Evolutionary conservation across 2,113 vertebrate species (phyloP), one percentile per base, ranked within the genome.

Genomic region (Octodon degus): DNA sequence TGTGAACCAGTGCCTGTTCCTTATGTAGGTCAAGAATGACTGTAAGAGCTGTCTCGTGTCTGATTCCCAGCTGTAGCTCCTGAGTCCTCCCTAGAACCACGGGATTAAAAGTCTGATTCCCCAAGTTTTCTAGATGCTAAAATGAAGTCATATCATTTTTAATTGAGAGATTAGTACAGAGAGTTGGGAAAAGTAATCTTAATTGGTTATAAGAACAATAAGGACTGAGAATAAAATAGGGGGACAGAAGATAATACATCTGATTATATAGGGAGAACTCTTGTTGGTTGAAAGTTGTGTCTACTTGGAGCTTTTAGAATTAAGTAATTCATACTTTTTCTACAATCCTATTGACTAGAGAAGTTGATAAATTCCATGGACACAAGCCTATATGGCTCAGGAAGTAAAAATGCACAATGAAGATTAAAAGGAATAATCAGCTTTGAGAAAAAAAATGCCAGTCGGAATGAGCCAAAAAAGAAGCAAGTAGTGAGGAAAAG

Each of bases 251-350:
- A 30, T 20, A 4, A 0, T 0, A 32, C 1, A 17, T 32, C 47
- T 58, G 40, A 1, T 1, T n/a, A 34, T 9, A 17, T 2, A 63
- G n/a, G 16, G 37, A 24, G 20, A 11, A 0, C 5, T 10, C 1
- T 50, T 74, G 5, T 8, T 30, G 27, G 43, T 20, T 32, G 24
- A 79, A 58, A 12, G 19, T 68, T 77, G 58, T 68, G 34, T 34
- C 43, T 74, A 12, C 8, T 81, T 62, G 37, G 20, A 27, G 47
- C 70, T 76, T 55, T 37, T 72, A 5, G 24, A 55, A 6, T 65
- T 58, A 43, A 86, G 55, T 43, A 58, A 32, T 24, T 89, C 24
- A 16, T 5, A 62, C 12, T 79, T 82, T 91, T 65, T 60, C 72
- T 47, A 24, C 12, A 68, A 30, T 7, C 4, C 5, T 63, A 1